phyloP scores from a whole-genome alignment of 2,888 invertebrate species.

The Lasioglossum pauxillum region DNA sequence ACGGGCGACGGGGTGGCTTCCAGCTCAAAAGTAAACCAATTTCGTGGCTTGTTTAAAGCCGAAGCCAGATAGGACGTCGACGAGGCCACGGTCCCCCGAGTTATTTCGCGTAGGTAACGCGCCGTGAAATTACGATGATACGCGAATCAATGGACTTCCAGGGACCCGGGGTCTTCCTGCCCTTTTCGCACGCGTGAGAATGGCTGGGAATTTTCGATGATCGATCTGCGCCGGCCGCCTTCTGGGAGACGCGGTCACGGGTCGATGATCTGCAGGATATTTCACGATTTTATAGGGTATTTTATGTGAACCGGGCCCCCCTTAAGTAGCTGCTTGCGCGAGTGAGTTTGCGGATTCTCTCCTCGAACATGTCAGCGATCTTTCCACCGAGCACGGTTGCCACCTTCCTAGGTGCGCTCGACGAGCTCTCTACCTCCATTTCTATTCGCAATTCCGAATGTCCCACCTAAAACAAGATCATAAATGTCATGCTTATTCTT shows the following conservation, averaged over 20 bases:
- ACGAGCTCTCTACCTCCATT: not conserved
- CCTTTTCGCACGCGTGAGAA: conserved; percentile 68
- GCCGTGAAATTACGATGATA: conserved; percentile 85
- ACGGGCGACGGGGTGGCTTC: conserved; percentile 60
- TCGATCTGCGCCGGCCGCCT: conserved; percentile 49
- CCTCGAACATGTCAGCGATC: not conserved
- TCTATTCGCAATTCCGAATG: not conserved
- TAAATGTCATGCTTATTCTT: not conserved
- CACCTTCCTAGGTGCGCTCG: not conserved
- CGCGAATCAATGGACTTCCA: conserved; percentile 83
- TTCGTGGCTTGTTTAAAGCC: conserved; percentile 84
- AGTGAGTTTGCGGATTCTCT: conserved; percentile 11
- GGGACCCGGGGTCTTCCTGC: conserved; percentile 49
- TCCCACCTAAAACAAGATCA: not conserved
- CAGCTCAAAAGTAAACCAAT: conserved; percentile 83
- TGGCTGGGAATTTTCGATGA: conserved; percentile 62
- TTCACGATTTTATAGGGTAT: conserved; percentile 21
- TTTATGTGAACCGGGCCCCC: conserved; percentile 13
- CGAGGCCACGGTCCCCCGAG: conserved; percentile 79
- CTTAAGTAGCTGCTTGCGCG: not conserved
- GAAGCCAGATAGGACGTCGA: conserved; percentile 73
- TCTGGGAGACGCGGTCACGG: conserved; percentile 24
- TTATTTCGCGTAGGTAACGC: conserved; percentile 84
- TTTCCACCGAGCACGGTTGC: not conserved
- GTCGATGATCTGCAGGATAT: conserved; percentile 32